Percentiles rank a stretch among this genome's conserved stretches.
phyloP scores from a whole-genome alignment of 2,888 invertebrate species.

The Gryllus longicercus region DNA sequence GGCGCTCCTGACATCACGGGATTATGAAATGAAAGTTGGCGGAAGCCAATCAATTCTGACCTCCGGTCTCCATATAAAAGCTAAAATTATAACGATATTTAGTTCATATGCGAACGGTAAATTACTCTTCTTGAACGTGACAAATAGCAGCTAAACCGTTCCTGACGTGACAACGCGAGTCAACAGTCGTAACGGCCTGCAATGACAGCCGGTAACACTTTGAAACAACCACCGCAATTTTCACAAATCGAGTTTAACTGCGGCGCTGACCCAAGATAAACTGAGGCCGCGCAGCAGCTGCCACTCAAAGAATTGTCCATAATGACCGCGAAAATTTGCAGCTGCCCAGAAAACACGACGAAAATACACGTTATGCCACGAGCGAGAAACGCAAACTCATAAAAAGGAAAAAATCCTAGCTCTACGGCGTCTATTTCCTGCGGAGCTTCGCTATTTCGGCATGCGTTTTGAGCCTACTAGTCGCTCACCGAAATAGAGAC shows the following conservation, averaged over 20 bases:
- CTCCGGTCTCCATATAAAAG: too few relatives aligned
- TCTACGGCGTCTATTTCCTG: not conserved
- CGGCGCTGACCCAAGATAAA: not conserved
- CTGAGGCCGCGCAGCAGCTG: not conserved
- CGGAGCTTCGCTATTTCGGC: not conserved
- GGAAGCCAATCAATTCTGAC: too few relatives aligned
- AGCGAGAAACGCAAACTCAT: not conserved
- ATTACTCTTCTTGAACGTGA: too few relatives aligned
- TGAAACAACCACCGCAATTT: not conserved
- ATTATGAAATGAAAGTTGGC: too few relatives aligned
- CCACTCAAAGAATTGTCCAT: slow-evolving; percentile 1
- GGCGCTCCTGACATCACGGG: too few relatives aligned
- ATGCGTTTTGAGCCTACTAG: not conserved
- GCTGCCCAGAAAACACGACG: not conserved
- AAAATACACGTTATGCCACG: slow-evolving; percentile 1
- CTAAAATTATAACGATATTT: too few relatives aligned
- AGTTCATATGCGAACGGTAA: too few relatives aligned
- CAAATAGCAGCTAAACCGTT: too few relatives aligned
- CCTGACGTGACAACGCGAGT: too few relatives aligned
- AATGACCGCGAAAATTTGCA: slow-evolving; percentile 11
- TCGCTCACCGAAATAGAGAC: not conserved
- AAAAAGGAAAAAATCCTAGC: not conserved
- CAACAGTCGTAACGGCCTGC: too few relatives aligned
- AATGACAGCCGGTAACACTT: not conserved
- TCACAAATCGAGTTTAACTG: slow-evolving; percentile 17